Evolutionary conservation across 2,113 vertebrate genomes (phyloP).

Genomic region (Scartelaos histophorus): DNA sequence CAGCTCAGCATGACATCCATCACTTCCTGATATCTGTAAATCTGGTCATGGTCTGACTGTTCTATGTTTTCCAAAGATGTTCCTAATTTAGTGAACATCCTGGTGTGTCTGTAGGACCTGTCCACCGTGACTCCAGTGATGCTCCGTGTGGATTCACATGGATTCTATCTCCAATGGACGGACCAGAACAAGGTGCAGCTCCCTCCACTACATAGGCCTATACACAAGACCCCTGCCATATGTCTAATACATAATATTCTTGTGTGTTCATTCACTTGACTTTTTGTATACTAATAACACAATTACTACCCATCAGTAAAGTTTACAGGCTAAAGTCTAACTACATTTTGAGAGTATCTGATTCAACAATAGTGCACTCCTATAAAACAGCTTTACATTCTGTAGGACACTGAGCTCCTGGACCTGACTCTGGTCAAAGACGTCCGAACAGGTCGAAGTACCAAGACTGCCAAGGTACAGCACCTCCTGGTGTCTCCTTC

Average conservation of each 20-base stretch:
- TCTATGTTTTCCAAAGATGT: neutral
- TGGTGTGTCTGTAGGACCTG: conserved; percentile 80
- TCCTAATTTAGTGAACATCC: neutral
- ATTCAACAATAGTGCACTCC: too few relatives aligned
- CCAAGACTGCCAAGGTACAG: conserved; percentile 78
- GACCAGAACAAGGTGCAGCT: conserved; percentile 94
- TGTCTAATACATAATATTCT: neutral
- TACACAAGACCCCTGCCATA: neutral
- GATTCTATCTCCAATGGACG: conserved; percentile 97
- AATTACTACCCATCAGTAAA: too few relatives aligned
- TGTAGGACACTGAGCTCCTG: conserved; percentile 78
- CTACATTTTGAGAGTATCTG: too few relatives aligned
- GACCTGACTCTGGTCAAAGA: conserved; percentile 78
- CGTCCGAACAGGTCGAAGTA: conserved; percentile 78
- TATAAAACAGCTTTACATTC: neutral
- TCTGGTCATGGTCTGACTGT: neutral
- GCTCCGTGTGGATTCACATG: conserved; percentile 90
- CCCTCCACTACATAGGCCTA: neutral
- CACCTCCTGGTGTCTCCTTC: neutral
- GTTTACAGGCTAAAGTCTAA: too few relatives aligned
- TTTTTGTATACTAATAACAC: neutral
- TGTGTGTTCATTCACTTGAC: conserved; percentile 8
- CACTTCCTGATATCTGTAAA: neutral
- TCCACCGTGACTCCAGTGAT: conserved; percentile 90
- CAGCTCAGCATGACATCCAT: neutral